These are phyloP conservation scores for Callosobruchus maculatus DNA, from an alignment of 2,888 invertebrate species.

Conservation along the genomic window DNA sequence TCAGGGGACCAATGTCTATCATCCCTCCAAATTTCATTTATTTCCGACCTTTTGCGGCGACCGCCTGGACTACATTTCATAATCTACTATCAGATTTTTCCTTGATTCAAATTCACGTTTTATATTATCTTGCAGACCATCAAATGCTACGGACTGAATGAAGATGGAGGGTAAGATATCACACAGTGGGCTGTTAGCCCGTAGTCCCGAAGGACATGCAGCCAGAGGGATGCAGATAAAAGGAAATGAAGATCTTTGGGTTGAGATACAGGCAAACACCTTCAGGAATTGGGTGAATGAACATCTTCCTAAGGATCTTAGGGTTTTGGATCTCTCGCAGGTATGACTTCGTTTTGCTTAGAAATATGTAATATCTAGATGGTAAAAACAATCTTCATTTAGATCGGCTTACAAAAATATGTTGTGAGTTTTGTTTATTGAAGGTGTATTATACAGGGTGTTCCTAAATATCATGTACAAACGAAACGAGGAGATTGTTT, in stretches of 20 bases:
- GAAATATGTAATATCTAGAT: too few species aligned
- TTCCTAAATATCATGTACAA: too few species aligned
- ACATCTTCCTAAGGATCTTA: conserved; percentile 63
- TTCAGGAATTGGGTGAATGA: conserved; percentile 98
- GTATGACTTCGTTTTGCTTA: neutral
- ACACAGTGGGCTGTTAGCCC: conserved; percentile 79
- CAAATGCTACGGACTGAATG: neutral
- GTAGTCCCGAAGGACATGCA: conserved; percentile 91
- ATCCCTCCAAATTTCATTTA: too few species aligned
- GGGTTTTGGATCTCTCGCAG: conserved; percentile 75
- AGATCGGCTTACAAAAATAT: too few species aligned
- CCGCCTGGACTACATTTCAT: too few species aligned
- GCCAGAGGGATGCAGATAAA: conserved; percentile 94
- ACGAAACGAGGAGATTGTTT: too few species aligned
- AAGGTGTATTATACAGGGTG: too few species aligned
- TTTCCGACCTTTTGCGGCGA: too few species aligned
- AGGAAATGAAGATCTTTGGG: conserved; percentile 93
- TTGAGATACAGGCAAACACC: conserved; percentile 92
- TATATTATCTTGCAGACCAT: neutral
- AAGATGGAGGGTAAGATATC: conserved; percentile 48
- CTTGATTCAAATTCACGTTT: neutral
- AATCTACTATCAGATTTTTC: too few species aligned
- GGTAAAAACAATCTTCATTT: too few species aligned
- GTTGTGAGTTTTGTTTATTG: too few species aligned
- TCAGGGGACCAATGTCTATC: too few species aligned